phyloP scores from a whole-genome alignment of 2,888 invertebrate species.

The Drosophila subsilvestris region DNA sequence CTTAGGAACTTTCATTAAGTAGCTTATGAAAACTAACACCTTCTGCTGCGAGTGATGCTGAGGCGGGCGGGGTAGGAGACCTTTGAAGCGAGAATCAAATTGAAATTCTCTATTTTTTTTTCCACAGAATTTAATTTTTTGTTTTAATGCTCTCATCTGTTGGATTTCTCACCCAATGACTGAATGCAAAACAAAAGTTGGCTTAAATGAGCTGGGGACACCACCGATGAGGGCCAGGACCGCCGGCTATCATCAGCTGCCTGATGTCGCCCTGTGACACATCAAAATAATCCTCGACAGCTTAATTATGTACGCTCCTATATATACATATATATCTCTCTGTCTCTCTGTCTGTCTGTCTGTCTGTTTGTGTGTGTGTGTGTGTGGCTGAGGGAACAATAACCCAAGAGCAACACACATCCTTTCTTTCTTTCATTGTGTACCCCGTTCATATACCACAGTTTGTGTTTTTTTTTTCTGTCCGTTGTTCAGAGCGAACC shows the following conservation, averaged over 20 bases:
- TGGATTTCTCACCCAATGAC: constrained; percentile 38
- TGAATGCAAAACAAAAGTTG: constrained; percentile 71
- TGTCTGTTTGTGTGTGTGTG: too few relatives aligned
- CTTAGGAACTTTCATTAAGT: constrained; percentile 26
- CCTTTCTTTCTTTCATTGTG: constrained; percentile 50
- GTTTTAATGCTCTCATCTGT: constrained; percentile 37
- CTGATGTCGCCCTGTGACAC: constrained; percentile 78
- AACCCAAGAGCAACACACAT: constrained; percentile 57
- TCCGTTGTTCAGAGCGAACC: constrained; percentile 38
- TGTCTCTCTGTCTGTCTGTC: constrained; percentile 3
- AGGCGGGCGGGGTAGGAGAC: too few relatives aligned
- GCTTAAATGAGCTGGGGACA: constrained; percentile 67
- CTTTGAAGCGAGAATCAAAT: background rate
- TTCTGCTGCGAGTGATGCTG: background rate
- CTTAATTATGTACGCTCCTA: constrained; percentile 81
- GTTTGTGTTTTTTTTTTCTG: constrained; percentile 12
- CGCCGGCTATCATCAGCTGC: constrained; percentile 71
- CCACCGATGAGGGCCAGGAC: constrained; percentile 16
- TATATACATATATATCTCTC: constrained; percentile 55
- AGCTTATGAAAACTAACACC: constrained; percentile 29
- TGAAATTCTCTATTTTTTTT: constrained; percentile 13
- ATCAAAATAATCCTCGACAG: constrained; percentile 82
- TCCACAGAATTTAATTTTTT: constrained; percentile 9
- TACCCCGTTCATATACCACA: background rate
- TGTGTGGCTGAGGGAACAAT: constrained; percentile 39